A percentile compares a stretch with the other conserved stretches of the same genome.
Evolutionary conservation across 2,797 vertebrate genomes (phyloP).

Genomic region (Siniperca undulata): DNA sequence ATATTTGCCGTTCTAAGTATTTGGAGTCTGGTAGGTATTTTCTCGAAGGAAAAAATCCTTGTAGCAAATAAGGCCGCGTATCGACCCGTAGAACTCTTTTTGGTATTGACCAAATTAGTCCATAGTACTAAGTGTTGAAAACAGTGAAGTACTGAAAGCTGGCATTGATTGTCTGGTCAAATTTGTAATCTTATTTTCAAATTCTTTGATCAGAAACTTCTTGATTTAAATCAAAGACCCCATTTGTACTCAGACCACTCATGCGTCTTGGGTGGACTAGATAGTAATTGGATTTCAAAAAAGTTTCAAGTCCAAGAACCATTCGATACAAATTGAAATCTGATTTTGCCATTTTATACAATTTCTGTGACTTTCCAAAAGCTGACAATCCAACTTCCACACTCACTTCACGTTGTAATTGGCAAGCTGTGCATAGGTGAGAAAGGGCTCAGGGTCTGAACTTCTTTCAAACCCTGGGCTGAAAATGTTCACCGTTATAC

Average conservation of each 20-base stretch:
- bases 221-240: neutral
- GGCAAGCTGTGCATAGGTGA: no score
- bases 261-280: neutral
- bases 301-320: neutral
- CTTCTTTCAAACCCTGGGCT: no score
- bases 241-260: neutral
- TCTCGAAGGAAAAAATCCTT: neutral
- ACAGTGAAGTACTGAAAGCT: neutral
- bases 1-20: neutral
- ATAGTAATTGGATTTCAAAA: neutral
- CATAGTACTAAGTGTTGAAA: neutral
- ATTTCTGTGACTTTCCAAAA: no score
- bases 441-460: no score
- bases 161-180: neutral
- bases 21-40: neutral
- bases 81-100: neutral
- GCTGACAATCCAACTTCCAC: no score
- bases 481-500: no score
- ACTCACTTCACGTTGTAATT: no score
- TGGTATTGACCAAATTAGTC: neutral
- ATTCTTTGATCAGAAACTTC: neutral
- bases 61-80: neutral
- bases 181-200: neutral
- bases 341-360: no score
- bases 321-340: neutral